These are phyloP conservation scores for Glareola pratincola DNA, from an alignment of 2,113 vertebrate species.

Conservation along the genomic window DNA sequence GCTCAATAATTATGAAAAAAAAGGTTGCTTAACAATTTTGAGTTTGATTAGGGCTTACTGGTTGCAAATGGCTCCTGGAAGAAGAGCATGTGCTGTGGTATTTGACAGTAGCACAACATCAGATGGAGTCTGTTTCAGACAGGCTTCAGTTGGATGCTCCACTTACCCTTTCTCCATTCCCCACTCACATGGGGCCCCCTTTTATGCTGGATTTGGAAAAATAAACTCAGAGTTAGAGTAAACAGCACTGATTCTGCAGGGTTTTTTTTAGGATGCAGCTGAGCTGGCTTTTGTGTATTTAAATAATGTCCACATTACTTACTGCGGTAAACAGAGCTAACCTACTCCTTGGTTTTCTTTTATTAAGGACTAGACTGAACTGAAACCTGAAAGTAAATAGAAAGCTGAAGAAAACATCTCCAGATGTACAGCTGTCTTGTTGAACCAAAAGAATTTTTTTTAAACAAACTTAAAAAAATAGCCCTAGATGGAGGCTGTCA, in stretches of 20 bases:
- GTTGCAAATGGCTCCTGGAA: not conserved
- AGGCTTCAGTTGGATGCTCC: not conserved
- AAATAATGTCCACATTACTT: not conserved
- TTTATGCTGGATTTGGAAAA: not conserved
- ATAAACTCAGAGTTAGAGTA: not conserved
- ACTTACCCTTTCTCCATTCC: not conserved
- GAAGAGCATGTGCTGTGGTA: accelerated
- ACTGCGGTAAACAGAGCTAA: not conserved
- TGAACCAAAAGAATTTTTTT: not conserved
- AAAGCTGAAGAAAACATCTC: not conserved
- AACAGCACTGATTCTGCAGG: not conserved
- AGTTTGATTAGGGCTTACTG: not conserved
- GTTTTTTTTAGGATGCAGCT: not conserved
- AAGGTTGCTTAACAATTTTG: not conserved
- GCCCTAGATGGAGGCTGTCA: not conserved
- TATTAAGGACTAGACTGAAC: not conserved
- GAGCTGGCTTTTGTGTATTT: not conserved
- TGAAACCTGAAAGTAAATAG: not conserved
- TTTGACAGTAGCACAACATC: not conserved
- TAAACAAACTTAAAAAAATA: not conserved
- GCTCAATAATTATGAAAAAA: not conserved
- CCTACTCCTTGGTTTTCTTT: not conserved
- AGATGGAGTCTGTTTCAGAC: not conserved
- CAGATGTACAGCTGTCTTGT: not conserved
- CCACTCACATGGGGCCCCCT: not conserved